These are phyloP conservation scores for Triplophysa rosa DNA, from an alignment of 2,113 vertebrate genomes.

Conservation along the genomic window DNA sequence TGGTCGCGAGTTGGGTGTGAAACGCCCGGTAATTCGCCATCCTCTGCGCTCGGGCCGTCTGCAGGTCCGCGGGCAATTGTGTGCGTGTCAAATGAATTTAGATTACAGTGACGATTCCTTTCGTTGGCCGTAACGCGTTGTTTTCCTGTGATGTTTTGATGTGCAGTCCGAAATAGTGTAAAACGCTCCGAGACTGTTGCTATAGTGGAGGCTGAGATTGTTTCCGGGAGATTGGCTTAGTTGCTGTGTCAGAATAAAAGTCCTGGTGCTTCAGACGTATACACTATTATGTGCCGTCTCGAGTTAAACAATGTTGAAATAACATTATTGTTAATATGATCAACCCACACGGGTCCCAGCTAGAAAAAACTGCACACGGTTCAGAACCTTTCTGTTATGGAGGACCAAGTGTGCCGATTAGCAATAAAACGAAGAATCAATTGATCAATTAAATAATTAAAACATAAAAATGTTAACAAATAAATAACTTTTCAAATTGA, in stretches of 20 bases:
- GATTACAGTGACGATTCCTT: not conserved
- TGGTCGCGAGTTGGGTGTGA: conserved; percentile 62
- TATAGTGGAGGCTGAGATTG: conserved; percentile 18
- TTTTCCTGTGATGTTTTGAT: not conserved
- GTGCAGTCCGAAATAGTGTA: not conserved
- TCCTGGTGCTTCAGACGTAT: not conserved
- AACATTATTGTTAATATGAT: too few species aligned
- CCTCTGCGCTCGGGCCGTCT: not conserved
- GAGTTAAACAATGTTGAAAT: too few species aligned
- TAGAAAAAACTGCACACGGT: too few species aligned
- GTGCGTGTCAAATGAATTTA: not conserved
- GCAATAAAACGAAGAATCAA: too few species aligned
- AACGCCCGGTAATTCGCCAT: conserved; percentile 66
- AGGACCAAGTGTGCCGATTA: too few species aligned
- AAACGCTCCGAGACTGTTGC: not conserved
- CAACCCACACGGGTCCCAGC: too few species aligned
- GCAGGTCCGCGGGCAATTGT: not conserved
- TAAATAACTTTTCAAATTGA: too few species aligned
- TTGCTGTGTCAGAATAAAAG: conserved; percentile 40
- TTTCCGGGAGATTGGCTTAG: conserved; percentile 11
- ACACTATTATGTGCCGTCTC: too few species aligned
- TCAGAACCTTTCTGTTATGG: too few species aligned
- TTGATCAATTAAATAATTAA: too few species aligned
- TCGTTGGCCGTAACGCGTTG: not conserved
- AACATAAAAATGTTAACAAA: too few species aligned